Evolutionary conservation across 1,140 invertebrate genomes (phyloP), one percentile per base, ranked within the genome.

Genomic region (Drosophila pruinosa): DNA sequence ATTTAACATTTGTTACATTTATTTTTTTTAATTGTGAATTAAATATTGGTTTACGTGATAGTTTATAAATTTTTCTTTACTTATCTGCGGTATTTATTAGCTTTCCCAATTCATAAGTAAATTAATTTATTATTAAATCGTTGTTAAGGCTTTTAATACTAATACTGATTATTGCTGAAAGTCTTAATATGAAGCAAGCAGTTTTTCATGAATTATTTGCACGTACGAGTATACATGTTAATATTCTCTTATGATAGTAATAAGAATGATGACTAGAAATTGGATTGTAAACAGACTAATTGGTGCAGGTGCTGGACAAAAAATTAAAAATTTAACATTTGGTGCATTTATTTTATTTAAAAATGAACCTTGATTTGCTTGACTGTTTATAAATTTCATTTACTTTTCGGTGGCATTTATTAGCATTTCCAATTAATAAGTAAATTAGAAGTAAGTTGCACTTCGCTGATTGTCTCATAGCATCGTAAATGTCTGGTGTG

Each of bases 381-480:
- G 7, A 41, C 8, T 41, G 14, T 63, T 56, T 48, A 36, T 22
- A 53, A 70, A n/a, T 28, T 26, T 22, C 7, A 74, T 38, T 74
- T 74, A 73, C 71, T 73, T 73, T 73, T 73, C 2, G 28, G 39
- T 43, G 36, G 21, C 28, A 48, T 70, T 63, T 63, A 73, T 64
- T 15, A 12, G 38, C 15, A 28, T 58, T 64, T 70, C 70, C 63
- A 19, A 39, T 34, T 53, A 38, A 38, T 28, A 28, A 45, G 15
- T 47, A 52, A 15, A 38, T 57, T 26, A 41, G 34, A 12, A 48
- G 19, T n/a, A 24, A 36, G 57, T n/a, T 43, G 50, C 24, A 41
- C 38, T 43, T 31, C 28, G 26, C n/a, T 24, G 43, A 38, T 28
- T 14, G 38, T 26, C 53, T 3, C 53, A 59, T 43, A 36, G 22